These are phyloP conservation scores for Hanleya hanleyi DNA, from an alignment of 2,888 invertebrate species.

Conservation along the genomic window DNA sequence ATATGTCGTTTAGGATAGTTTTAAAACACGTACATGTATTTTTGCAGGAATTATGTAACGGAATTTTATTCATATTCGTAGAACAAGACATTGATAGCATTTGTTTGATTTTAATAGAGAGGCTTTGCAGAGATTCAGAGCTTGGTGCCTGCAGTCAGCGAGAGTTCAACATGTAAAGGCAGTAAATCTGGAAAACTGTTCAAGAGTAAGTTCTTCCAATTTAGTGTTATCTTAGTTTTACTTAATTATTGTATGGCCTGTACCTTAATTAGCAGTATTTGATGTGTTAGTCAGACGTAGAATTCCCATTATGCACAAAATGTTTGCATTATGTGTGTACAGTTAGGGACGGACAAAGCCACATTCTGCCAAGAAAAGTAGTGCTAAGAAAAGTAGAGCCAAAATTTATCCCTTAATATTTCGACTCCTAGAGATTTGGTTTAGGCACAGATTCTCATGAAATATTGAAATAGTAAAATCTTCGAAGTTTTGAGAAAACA, in stretches of 20 bases:
- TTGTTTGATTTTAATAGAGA: conserved; percentile 48
- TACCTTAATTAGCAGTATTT: background rate
- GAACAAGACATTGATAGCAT: background rate
- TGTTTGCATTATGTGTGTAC: background rate
- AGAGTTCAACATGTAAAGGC: conserved; percentile 43
- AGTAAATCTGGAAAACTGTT: conserved; percentile 56
- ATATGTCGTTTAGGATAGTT: too few relatives aligned
- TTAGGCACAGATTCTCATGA: too few relatives aligned
- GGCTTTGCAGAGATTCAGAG: conserved; percentile 55
- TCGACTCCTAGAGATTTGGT: too few relatives aligned
- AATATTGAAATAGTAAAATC: too few relatives aligned
- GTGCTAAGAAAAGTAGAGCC: background rate
- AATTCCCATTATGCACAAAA: background rate
- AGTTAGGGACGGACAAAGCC: background rate
- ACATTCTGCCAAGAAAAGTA: background rate
- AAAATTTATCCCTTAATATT: background rate
- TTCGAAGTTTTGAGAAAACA: too few relatives aligned
- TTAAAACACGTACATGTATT: too few relatives aligned
- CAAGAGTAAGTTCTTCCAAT: conserved; percentile 47
- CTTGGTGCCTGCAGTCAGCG: conserved; percentile 48
- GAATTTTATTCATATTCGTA: background rate
- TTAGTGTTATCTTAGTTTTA: background rate
- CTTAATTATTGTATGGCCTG: background rate
- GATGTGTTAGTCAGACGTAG: background rate
- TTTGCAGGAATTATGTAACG: background rate